Evolutionary conservation across 1,140 invertebrate species (phyloP).

Genomic region (Bombus fervidus): DNA sequence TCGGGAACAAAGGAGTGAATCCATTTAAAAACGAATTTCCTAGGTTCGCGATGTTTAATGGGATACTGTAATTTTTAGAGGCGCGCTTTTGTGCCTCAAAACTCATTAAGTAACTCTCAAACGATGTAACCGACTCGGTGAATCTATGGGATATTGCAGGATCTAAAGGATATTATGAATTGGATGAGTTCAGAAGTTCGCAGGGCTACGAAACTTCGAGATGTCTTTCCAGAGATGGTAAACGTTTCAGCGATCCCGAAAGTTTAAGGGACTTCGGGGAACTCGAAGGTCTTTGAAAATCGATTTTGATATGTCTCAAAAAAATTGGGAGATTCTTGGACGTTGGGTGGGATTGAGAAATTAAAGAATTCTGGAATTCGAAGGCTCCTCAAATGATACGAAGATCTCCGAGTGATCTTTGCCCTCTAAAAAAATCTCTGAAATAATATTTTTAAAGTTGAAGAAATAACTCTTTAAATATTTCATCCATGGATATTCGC

Average conservation of each 20-base stretch:
- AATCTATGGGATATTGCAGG: conserved; percentile 14
- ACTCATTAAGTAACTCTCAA: conserved; percentile 20
- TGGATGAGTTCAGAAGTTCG: conserved; percentile 11
- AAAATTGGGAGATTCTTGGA: not conserved
- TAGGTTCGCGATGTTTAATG: not conserved
- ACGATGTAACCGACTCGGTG: not conserved
- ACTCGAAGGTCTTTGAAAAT: not conserved
- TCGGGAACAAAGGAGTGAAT: not conserved
- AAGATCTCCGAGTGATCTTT: not conserved
- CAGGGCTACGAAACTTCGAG: not conserved
- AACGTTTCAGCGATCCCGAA: not conserved
- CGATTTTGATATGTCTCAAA: not conserved
- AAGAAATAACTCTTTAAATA: not conserved
- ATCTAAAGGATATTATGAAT: conserved; percentile 13
- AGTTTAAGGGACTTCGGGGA: no score
- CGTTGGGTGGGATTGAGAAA: not conserved
- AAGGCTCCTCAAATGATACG: not conserved
- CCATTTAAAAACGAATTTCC: not conserved
- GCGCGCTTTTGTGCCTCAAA: not conserved
- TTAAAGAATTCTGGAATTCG: not conserved
- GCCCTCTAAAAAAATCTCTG: not conserved
- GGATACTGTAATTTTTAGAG: not conserved
- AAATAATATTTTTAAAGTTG: not conserved
- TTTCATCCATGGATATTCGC: not conserved
- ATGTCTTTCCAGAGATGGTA: not conserved